phyloP scores from a whole-genome alignment of 1,140 invertebrate species.

The Euglossa dilemma region DNA sequence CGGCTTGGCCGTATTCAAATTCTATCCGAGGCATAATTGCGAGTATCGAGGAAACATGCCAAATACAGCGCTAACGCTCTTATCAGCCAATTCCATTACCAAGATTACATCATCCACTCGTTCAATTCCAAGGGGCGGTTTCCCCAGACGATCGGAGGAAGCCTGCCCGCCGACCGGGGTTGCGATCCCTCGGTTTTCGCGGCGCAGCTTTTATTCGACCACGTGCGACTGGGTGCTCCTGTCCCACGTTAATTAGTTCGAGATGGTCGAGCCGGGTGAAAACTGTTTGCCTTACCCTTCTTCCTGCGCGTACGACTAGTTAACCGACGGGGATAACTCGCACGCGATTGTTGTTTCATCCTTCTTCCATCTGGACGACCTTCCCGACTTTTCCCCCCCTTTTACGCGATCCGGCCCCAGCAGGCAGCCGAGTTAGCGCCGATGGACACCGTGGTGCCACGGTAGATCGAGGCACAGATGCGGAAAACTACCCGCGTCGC shows the following conservation, averaged over 20 bases:
- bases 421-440: slow-evolving; percentile 54
- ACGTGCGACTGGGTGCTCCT: slow-evolving; percentile 42
- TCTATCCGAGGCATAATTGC: not conserved
- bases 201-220: slow-evolving; percentile 44
- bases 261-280: slow-evolving; percentile 71
- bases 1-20: not conserved
- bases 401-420: not conserved
- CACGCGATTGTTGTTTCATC: slow-evolving; percentile 73
- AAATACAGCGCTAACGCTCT: not conserved
- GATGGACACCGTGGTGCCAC: slow-evolving; percentile 47
- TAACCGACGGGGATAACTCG: slow-evolving; percentile 65
- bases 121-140: not conserved
- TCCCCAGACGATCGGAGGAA: slow-evolving; percentile 19
- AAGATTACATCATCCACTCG: slow-evolving; percentile 44
- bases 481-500: slow-evolving; percentile 71
- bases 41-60: not conserved
- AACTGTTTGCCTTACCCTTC: slow-evolving; percentile 75
- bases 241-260: slow-evolving; percentile 79
- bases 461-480: slow-evolving; percentile 71
- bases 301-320: slow-evolving; percentile 48
- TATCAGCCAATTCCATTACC: slow-evolving; percentile 42
- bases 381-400: not conserved
- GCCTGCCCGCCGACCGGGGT: not conserved
- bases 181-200: slow-evolving; percentile 43
- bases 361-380: slow-evolving; percentile 3